Conservation (phyloP, 1,140 invertebrate species). For the Drosophila lacteicornis region DNA sequence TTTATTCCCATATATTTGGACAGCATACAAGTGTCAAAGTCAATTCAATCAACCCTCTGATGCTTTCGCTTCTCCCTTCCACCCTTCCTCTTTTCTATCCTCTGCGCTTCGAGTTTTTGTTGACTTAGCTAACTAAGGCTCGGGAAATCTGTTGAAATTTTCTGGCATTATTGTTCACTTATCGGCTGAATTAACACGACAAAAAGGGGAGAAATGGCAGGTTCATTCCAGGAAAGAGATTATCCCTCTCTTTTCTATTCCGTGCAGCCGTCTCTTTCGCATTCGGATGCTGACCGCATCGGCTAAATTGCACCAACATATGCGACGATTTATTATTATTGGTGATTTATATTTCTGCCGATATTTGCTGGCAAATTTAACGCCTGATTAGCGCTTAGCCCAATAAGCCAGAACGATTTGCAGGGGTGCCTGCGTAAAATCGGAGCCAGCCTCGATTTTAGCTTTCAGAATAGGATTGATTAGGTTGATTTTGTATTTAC, state of each 20-base stretch:
- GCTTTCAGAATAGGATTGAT: not conserved
- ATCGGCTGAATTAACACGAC: slow-evolving; percentile 77
- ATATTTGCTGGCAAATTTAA: slow-evolving; percentile 59
- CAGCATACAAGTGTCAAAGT: slow-evolving; percentile 52
- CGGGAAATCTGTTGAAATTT: slow-evolving; percentile 63
- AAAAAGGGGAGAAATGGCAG: slow-evolving; percentile 34
- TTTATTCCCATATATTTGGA: slow-evolving; percentile 13
- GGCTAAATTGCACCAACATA: slow-evolving; percentile 75
- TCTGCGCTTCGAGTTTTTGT: slow-evolving; percentile 33
- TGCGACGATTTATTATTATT: slow-evolving; percentile 73
- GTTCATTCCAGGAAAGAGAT: slow-evolving; percentile 7
- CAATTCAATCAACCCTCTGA: slow-evolving; percentile 44
- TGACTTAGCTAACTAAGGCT: slow-evolving; percentile 63
- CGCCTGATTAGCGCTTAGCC: slow-evolving; percentile 54
- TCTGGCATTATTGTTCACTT: slow-evolving; percentile 78
- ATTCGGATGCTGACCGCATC: slow-evolving; percentile 50
- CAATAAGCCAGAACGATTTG: slow-evolving; percentile 35
- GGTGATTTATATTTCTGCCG: slow-evolving; percentile 47
- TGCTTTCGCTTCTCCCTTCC: not conserved
- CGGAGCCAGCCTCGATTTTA: not conserved
- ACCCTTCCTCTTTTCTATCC: slow-evolving; percentile 9
- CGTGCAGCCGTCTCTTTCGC: slow-evolving; percentile 8
- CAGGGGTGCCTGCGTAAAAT: not conserved
- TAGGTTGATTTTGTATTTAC: not conserved
- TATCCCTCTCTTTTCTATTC: slow-evolving; percentile 16